Conservation (phyloP, 1,140 invertebrate genomes). For the Drosophila athabasca region DNA sequence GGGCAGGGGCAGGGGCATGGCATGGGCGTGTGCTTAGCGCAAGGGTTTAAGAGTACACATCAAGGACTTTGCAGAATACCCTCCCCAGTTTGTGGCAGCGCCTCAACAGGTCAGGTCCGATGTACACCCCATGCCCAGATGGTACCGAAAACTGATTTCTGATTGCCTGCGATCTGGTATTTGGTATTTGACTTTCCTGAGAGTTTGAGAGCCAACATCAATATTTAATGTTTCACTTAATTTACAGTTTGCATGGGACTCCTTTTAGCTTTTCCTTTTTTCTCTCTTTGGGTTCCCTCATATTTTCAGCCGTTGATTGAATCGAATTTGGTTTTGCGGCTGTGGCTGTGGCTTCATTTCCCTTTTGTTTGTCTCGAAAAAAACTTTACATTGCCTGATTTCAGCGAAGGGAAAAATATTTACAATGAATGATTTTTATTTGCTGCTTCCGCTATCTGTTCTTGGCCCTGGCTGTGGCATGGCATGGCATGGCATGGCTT, state of each 20-base stretch:
- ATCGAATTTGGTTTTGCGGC: conserved; percentile 43
- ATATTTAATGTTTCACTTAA: conserved; percentile 60
- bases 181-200: too few relatives aligned
- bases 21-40: conserved; percentile 13
- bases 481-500: conserved; percentile 28
- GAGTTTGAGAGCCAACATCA: conserved; percentile 20
- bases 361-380: conserved; percentile 35
- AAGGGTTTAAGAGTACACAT: background rate
- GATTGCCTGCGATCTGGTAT: background rate
- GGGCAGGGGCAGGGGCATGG: too few relatives aligned
- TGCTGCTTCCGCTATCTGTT: conserved; percentile 64
- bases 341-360: conserved; percentile 33
- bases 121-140: too few relatives aligned
- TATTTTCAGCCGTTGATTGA: conserved; percentile 40
- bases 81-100: too few relatives aligned
- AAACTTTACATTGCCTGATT: conserved; percentile 2
- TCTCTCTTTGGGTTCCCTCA: background rate
- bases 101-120: conserved; percentile 31
- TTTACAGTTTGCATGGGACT: conserved; percentile 30
- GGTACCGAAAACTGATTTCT: background rate
- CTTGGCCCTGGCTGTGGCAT: conserved; percentile 46
- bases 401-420: conserved; percentile 45
- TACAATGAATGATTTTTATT: conserved; percentile 80
- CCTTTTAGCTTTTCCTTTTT: conserved; percentile 1
- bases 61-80: background rate